Conservation (phyloP, 2,888 invertebrate species). For the Noctua fimbriata region DNA sequence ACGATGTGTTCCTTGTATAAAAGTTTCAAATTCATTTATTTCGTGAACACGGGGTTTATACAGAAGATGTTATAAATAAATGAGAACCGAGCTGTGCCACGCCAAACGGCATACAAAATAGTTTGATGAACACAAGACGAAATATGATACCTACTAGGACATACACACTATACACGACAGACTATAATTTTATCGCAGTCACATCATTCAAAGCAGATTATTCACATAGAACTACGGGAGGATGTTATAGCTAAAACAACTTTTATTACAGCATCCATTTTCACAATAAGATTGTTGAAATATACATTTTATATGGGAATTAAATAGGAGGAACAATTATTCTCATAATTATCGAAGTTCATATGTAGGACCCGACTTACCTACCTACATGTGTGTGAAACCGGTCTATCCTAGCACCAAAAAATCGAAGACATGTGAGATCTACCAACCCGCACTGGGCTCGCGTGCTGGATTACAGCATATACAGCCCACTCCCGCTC, state of each 20-base stretch:
- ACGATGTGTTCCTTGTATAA: background rate
- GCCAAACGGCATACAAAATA: too few relatives aligned
- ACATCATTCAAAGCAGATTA: background rate
- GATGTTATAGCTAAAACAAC: constrained; percentile 12
- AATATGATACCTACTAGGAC: background rate
- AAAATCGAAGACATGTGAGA: background rate
- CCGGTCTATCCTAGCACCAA: background rate
- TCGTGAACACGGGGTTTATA: too few relatives aligned
- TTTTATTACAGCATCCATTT: background rate
- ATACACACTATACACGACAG: background rate
- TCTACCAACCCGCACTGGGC: background rate
- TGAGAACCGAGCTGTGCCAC: too few relatives aligned
- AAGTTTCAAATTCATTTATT: too few relatives aligned
- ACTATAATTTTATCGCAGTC: background rate
- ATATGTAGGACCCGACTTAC: background rate
- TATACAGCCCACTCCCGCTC: background rate
- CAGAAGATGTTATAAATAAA: too few relatives aligned
- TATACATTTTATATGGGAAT: constrained; percentile 2
- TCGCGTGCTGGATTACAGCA: background rate
- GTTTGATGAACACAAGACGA: background rate
- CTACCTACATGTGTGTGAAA: background rate
- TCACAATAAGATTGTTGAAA: constrained; percentile 12
- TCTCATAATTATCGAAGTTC: constrained; percentile 2
- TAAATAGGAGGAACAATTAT: background rate
- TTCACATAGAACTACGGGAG: constrained; percentile 7